Base-by-base conservation (phyloP, 2,888 invertebrate species). In the Pterobdella sp. region DNA sequence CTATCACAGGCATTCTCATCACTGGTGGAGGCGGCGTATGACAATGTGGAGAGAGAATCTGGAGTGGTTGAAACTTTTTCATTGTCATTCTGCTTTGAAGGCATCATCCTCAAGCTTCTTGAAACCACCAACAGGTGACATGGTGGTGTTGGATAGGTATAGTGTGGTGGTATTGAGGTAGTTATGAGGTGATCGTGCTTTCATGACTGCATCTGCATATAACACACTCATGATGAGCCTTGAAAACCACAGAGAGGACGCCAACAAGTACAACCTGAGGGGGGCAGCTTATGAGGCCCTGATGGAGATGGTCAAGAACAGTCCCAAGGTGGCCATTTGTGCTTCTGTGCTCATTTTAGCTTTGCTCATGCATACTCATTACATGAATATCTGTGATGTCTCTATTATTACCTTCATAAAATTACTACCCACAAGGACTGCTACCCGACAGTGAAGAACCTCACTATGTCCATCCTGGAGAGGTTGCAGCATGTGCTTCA, bases 241-340 rank as follows among this genome's bases (percentile, higher is more conserved):
- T 42, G 22, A 42, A 42, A 42, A 14, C 10, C 29, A 7, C 60
- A 79, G 98, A 69, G 88, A 89, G 60, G 97, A 98, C 85, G 94
- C 93, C 49, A 83, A 83, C 74, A 84, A 93, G 83, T 92, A 93
- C 69, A 97, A 97, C 84, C 87, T 98, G 73, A 87, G 98, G 77
- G 92, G 94, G 35, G 95, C 97, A 42, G 98, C 98, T 0, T 98
- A 98, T 83, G 97, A 98, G 85, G 96, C 98, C 0, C 87, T 98
- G 0, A 98, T 98, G 97, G 97, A 97, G 86, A 91, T 98, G 91
- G 93, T 99, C 64, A 98, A 97, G 84, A 97, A 96, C 84, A 95
- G 95, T 1, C 96, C 98, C 0, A 88, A 89, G 77, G 85, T 83
- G n/a, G 22, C 60, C 67, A 31, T 1, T 7, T 22, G 63, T n/a